Base-by-base conservation (phyloP, 2,888 invertebrate genomes). In the Holacanthella duospinosa region DNA sequence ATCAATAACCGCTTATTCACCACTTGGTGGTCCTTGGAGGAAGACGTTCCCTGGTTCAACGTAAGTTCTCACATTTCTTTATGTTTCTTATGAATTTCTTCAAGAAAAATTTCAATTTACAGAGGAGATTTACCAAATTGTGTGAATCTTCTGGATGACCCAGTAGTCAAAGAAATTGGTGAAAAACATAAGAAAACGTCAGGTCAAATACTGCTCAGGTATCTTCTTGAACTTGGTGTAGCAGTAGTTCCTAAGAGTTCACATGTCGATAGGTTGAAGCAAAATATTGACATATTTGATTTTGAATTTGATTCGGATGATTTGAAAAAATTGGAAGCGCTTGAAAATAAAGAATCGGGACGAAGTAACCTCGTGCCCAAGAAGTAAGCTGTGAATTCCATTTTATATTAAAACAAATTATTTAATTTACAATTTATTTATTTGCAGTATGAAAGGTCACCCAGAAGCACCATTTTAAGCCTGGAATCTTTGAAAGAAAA, bases 221-320 rank as follows among this genome's bases (percentile, higher is more conserved):
- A 86, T 77, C 79, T 83, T n/a, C 73, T 89, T 12, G 88, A 92
- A 76, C 83, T 82, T 55, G 86, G 85, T 9, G 77, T 91, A 29
- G 82, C 82, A 4, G 85, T 85, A 43, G 89, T 93, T 74, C 92
- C 93, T 3, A 93, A 93, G 77, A 91, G 90, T 76, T 86, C 86
- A 2, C 86, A 86, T 76, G 78, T 84, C 0, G 75, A 78, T 9
- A 82, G 92, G 66, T 83, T 93, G 26, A 80, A 81, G 74, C 83
- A 88, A 78, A 93, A 93, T 75, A 82, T 89, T 44, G 78, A 86
- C 63, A 75, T 90, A 55, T 63, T 68, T 26, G 12, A n/a, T 43
- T 28, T 29, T 29, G 19, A 6, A 19, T 24, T 24, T 3, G 27
- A 21, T 57, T 58, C 79, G 0, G 78, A 79, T 1, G 88, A 90